Evolutionary conservation across 2,797 vertebrate genomes (phyloP).

Genomic region (Clarias laeviceps): DNA sequence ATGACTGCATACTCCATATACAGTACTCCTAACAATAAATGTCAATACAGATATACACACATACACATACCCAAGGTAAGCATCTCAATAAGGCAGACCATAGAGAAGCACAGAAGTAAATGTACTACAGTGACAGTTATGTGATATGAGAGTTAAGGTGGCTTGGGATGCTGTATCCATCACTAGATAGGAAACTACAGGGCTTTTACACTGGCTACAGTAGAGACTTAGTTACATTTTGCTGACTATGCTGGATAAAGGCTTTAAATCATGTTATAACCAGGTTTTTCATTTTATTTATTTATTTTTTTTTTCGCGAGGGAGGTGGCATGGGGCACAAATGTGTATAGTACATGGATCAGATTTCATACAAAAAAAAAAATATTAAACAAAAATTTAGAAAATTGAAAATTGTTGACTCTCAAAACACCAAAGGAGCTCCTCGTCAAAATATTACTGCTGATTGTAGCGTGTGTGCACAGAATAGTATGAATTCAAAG

Average conservation of each 20-base stretch:
- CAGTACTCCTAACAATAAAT: not conserved
- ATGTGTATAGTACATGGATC: not conserved
- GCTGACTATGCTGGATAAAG: constrained; percentile 15
- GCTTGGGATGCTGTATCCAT: not conserved
- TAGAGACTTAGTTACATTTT: constrained; percentile 16
- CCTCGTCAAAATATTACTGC: not conserved
- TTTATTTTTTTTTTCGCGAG: too few species aligned
- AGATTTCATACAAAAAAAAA: not conserved
- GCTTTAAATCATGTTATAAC: constrained; percentile 27
- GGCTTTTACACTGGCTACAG: constrained; percentile 8
- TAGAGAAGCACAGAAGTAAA: not conserved
- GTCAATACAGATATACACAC: not conserved
- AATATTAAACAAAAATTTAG: not conserved
- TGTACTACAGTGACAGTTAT: not conserved
- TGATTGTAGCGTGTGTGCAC: not conserved
- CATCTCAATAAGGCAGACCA: constrained; percentile 1
- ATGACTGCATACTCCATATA: not conserved
- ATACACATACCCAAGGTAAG: not conserved
- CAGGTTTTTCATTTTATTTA: too few species aligned
- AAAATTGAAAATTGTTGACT: not conserved
- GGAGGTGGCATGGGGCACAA: not conserved
- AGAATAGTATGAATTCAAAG: not conserved
- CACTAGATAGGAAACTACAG: constrained; percentile 21
- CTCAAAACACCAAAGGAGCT: not conserved
- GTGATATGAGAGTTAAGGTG: constrained; percentile 19